Percentiles rank a stretch among this genome's conserved stretches.
These are phyloP conservation scores for Coccyzus lansbergi DNA, from an alignment of 2,797 vertebrate species.

Conservation along the genomic window DNA sequence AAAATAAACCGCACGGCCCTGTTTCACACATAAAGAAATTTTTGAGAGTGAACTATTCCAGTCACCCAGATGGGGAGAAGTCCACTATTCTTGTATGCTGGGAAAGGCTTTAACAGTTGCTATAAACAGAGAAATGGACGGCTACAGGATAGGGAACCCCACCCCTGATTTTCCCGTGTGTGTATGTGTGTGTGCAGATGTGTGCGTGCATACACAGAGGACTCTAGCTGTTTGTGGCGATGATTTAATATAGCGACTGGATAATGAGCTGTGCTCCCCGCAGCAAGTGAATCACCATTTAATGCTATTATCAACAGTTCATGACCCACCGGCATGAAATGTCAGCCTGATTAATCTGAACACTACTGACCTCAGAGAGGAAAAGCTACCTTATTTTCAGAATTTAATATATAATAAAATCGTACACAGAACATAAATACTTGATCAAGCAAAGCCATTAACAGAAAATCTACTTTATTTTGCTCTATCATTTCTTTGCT, in stretches of 20 bases:
- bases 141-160: conserved; percentile 11
- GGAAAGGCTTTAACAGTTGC: conserved; percentile 23
- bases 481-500: not conserved
- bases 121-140: not conserved
- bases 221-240: conserved; percentile 68
- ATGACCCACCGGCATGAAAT: conserved; percentile 84
- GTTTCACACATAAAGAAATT: not conserved
- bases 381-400: conserved; percentile 69
- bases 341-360: conserved; percentile 85
- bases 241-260: conserved; percentile 80
- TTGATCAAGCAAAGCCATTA: conserved; percentile 21
- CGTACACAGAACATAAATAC: conserved; percentile 49
- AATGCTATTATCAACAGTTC: conserved; percentile 86
- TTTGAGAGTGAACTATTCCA: not conserved
- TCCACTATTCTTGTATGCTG: not conserved
- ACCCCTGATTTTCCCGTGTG: not conserved
- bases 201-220: not conserved
- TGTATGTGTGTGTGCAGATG: not conserved
- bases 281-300: conserved; percentile 81
- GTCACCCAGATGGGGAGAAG: not conserved
- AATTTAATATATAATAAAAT: conserved; percentile 68
- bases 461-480: not conserved
- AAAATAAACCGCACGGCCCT: not conserved
- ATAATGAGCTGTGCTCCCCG: conserved; percentile 81
- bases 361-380: conserved; percentile 77